Conservation (phyloP, 2,113 vertebrate genomes). For the Oryzias javanicus region DNA sequence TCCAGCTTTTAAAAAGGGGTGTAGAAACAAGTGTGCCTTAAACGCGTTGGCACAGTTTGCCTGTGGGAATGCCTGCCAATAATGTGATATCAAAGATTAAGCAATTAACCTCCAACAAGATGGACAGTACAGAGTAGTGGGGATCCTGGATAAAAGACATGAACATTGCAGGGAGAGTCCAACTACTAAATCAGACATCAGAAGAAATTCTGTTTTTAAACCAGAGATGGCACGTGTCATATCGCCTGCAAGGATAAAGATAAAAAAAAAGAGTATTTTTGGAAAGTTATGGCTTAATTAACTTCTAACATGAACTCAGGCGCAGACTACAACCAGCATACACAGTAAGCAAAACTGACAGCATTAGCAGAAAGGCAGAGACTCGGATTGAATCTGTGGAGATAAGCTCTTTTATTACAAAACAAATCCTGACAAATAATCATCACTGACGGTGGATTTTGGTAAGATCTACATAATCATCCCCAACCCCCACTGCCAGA, state of each 20-base stretch:
- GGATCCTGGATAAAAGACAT: slow-evolving; percentile 12
- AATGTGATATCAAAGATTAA: slow-evolving; percentile 45
- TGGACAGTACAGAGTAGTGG: slow-evolving; percentile 22
- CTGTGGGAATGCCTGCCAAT: slow-evolving; percentile 45
- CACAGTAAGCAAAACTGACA: slow-evolving; percentile 19
- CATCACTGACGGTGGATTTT: slow-evolving; percentile 64
- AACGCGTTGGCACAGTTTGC: slow-evolving; percentile 36
- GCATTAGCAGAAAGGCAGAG: slow-evolving; percentile 25
- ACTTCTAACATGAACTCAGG: not conserved
- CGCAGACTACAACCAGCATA: slow-evolving; percentile 13
- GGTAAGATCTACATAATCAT: slow-evolving; percentile 68
- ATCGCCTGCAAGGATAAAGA: too few species aligned
- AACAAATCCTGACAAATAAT: slow-evolving; percentile 70
- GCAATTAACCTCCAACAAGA: slow-evolving; percentile 44
- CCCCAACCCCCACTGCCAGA: slow-evolving; percentile 29
- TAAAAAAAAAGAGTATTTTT: not conserved
- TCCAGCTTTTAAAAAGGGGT: slow-evolving; percentile 38
- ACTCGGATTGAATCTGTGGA: slow-evolving; percentile 59
- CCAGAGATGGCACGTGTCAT: not conserved
- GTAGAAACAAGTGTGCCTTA: slow-evolving; percentile 41
- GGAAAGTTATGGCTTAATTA: not conserved
- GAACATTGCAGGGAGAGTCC: slow-evolving; percentile 16
- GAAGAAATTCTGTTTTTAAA: slow-evolving; percentile 1
- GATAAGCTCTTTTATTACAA: slow-evolving; percentile 68
- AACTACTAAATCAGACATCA: slow-evolving; percentile 19